These are phyloP conservation scores for Anisognathus igniventris DNA, from an alignment of 2,797 vertebrate species.

Conservation along the genomic window DNA sequence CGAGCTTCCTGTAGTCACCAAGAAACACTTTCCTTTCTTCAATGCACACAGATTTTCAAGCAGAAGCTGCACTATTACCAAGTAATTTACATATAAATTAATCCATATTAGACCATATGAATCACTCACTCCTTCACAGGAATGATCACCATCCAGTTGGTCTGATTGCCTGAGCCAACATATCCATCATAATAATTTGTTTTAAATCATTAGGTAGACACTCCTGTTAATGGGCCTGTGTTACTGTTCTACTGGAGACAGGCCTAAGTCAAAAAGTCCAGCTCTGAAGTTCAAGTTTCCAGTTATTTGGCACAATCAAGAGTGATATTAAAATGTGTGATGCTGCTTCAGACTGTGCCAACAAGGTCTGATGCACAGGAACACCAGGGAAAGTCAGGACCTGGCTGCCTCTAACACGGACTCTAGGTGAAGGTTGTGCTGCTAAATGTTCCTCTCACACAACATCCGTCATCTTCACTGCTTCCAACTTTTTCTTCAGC, in stretches of 20 bases:
- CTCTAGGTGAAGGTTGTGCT: not conserved
- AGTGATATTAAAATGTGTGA: not conserved
- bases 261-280: not conserved
- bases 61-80: conserved; percentile 39
- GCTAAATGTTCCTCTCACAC: not conserved
- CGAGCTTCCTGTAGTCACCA: not conserved
- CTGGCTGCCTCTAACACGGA: not conserved
- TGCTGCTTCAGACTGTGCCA: not conserved
- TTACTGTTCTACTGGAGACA: not conserved
- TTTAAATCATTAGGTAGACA: conserved; percentile 56
- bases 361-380: not conserved
- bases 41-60: conserved; percentile 50
- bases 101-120: conserved; percentile 58
- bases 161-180: conserved; percentile 42
- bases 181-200: conserved; percentile 43
- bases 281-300: not conserved
- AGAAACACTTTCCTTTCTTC: not conserved
- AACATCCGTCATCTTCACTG: not conserved
- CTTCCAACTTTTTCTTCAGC: not conserved
- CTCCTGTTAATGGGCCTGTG: not conserved
- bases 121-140: conserved; percentile 47
- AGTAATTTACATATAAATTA: conserved; percentile 70
- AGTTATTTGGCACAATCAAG: not conserved
- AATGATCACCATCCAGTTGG: conserved; percentile 54
- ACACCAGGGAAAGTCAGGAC: not conserved